These are phyloP conservation scores for Nemapogon koenigi DNA, from an alignment of 2,888 invertebrate genomes.

Conservation along the genomic window DNA sequence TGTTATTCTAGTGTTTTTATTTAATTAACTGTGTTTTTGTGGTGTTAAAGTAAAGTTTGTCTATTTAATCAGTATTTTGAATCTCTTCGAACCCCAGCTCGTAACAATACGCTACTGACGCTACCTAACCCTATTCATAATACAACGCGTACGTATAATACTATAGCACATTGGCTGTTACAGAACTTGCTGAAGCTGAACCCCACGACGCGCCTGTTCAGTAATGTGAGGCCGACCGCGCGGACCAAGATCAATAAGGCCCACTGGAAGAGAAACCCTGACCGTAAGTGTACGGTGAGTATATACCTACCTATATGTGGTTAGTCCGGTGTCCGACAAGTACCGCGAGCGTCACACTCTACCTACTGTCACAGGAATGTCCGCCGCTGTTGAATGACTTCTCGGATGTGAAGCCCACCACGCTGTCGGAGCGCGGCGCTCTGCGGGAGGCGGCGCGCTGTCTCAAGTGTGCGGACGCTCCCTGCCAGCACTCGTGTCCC, in stretches of 20 bases:
- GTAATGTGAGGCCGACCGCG: constrained; percentile 82
- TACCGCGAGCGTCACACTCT: no score
- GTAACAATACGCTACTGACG: no score
- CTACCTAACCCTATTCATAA: no score
- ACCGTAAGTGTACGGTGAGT: constrained; percentile 84
- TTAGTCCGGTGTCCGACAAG: no score
- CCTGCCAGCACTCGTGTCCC: constrained; percentile 98
- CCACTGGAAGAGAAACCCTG: constrained; percentile 94
- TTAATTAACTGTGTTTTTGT: no score
- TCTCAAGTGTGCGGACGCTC: constrained; percentile 93
- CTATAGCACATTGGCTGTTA: constrained; percentile 23
- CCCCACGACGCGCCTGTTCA: constrained; percentile 79
- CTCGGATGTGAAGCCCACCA: constrained; percentile 96
- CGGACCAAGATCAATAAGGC: constrained; percentile 87
- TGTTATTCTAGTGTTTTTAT: no score
- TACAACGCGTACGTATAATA: neutral
- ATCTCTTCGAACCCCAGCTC: no score
- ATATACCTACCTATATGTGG: no score
- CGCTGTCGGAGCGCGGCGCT: constrained; percentile 94
- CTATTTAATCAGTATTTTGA: no score
- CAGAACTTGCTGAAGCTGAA: constrained; percentile 89
- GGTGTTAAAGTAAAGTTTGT: no score
- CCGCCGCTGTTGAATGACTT: constrained; percentile 84
- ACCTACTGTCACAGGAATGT: constrained; percentile 72
- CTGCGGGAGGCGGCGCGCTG: constrained; percentile 88